Evolutionary conservation across 2,113 vertebrate genomes (phyloP), one percentile per base, ranked within the genome.

Genomic region (Apistogramma diplotaenia): DNA sequence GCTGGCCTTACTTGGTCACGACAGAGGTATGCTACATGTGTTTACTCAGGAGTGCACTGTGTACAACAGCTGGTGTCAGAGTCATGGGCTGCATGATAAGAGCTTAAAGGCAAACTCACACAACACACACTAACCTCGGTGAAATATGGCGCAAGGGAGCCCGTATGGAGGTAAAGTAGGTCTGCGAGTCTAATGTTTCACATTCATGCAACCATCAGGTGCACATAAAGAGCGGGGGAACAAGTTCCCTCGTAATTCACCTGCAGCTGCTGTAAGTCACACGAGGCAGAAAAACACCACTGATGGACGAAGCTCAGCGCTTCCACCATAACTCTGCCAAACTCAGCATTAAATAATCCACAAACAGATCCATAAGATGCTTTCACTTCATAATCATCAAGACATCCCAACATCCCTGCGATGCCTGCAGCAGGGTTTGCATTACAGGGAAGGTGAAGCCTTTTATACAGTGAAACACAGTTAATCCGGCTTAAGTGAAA

Each of bases 51-150:
- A 92, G 85, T 89, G 91, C 70, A 54, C 81, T 71, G 89, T 89
- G 90, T 84, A 92, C 89, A 91, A 86, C 93, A 93, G 91, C 90
- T 90, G 89, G 89, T 87, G 89, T 89, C 82, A 72, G 79, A 85
- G 87, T 85, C 89, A 84, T 84, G 84, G 74, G 55, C 87, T 82
- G 40, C 33, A 76, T 57, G 90, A 93, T 90, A 93, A 93, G 85
- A 78, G 84, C 84, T 76, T 85, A 62, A 88, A 91, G 88, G 85
- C 75, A 86, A 81, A 88, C 87, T 93, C 89, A 93, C 37, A 88
- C 92, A 93, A 92, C 60, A 21, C 60, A 40, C 71, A 21, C 67
- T 54, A 23, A 33, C 43, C 40, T 8, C 49, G 1, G 83, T 85
- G 91, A 88, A 92, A 92, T 72, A 27, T 37, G 46, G 65, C 79